Evolutionary conservation across 1,140 invertebrate species (phyloP).

Genomic region (Eupristina koningsbergeri): DNA sequence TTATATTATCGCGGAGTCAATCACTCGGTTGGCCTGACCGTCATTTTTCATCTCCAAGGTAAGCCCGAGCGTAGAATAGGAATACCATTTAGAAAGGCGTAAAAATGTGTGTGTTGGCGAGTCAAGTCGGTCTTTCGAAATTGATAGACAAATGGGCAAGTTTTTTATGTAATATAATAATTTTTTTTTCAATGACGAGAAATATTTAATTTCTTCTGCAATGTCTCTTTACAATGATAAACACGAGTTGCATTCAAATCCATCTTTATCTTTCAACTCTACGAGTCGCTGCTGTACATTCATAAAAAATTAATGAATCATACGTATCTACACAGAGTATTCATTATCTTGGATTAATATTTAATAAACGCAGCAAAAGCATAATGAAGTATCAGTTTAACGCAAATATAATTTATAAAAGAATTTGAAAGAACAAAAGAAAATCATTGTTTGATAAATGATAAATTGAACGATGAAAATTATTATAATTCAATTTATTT

Average conservation of each 20-base stretch:
- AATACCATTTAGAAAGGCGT: not conserved
- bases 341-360: not conserved
- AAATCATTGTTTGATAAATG: not conserved
- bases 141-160: too few species aligned
- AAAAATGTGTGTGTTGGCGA: not conserved
- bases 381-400: not conserved
- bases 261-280: not conserved
- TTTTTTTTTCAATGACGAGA: not conserved
- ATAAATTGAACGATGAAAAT: not conserved
- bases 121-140: not conserved
- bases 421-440: not conserved
- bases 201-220: not conserved
- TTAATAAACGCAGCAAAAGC: not conserved
- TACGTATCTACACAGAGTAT: not conserved
- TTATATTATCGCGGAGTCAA: conserved; percentile 15
- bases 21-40: not conserved
- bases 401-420: not conserved
- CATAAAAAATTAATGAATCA: not conserved
- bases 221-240: not conserved
- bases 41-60: not conserved
- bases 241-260: not conserved
- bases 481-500: not conserved
- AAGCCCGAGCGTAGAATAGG: not conserved
- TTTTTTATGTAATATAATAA: too few species aligned
- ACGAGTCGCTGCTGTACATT: not conserved